Percentiles rank a stretch among this genome's conserved stretches.
Evolutionary conservation across 1,140 invertebrate species (phyloP).

Genomic region (Drosophila pectinifera): DNA sequence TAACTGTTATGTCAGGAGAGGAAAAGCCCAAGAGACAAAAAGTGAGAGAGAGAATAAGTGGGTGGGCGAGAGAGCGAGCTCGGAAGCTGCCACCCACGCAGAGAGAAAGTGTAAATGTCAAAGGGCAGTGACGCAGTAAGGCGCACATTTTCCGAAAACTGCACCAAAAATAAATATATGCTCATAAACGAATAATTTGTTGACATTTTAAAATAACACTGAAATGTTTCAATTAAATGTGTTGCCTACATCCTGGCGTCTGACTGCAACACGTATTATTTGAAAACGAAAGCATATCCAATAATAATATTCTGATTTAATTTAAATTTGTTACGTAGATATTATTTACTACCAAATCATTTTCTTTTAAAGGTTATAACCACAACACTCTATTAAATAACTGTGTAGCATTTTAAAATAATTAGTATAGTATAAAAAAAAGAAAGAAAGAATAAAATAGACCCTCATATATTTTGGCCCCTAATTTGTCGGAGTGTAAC

Average conservation of each 20-base stretch:
- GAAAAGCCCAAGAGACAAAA: conserved; percentile 10
- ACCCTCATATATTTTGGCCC: background rate
- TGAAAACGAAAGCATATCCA: background rate
- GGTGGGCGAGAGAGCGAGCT: conserved; percentile 23
- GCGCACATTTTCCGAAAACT: conserved; percentile 41
- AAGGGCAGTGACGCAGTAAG: conserved; percentile 71
- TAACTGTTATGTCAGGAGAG: conserved; percentile 66
- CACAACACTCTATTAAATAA: no score
- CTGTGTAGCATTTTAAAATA: no score
- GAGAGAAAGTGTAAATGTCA: conserved; percentile 63
- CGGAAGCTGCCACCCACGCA: conserved; percentile 40
- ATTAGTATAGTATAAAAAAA: no score
- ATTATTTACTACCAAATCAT: no score
- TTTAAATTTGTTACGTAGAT: no score
- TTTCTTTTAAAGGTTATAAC: no score
- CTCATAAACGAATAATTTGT: background rate
- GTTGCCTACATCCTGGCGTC: background rate
- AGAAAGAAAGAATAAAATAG: background rate
- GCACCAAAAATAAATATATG: background rate
- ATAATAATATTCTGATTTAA: background rate
- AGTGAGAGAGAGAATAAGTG: conserved; percentile 5
- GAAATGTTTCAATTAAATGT: background rate
- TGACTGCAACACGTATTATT: background rate
- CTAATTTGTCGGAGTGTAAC: background rate
- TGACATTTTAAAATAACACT: background rate